Conservation (phyloP, 1,140 invertebrate species). For the roundworm (Caenorhabditis elegans) region WBcel235 BX284603.4:5308501-5309000, state of each 20-base stretch:
- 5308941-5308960: conserved; percentile 43
- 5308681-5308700: conserved; percentile 44
- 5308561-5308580: too few species aligned
- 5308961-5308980: conserved; percentile 25
- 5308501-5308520: too few species aligned
- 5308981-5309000: not conserved
- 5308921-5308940: conserved; percentile 27
- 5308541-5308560: too few species aligned
- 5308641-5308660: conserved; percentile 44
- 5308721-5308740: conserved; percentile 23
- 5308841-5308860: not conserved
- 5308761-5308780: not conserved
- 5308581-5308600: too few species aligned
- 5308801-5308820: not conserved
- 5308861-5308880: conserved; percentile 36
- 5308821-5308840: not conserved
- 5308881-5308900: conserved; percentile 40
- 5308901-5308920: conserved; percentile 43
- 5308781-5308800: not conserved
- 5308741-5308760: not conserved
- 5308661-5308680: conserved; percentile 47
- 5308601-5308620: conserved; percentile 33
- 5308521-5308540: too few species aligned
- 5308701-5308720: conserved; percentile 48
- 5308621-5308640: conserved; percentile 51